Conservation (phyloP, 2,888 invertebrate genomes). For the Sphecodes monilicornis region DNA sequence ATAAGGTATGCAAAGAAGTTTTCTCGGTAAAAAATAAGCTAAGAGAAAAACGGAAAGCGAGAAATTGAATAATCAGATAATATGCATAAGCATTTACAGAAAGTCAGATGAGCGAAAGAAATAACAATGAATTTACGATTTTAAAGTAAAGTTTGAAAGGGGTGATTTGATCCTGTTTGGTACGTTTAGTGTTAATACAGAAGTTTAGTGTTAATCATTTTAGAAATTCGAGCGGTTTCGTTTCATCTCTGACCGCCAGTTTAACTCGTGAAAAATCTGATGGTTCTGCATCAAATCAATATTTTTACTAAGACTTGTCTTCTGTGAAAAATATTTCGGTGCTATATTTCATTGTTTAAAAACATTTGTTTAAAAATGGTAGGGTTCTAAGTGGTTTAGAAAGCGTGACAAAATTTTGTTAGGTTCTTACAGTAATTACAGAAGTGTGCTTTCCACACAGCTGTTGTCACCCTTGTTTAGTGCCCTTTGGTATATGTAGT, state of each 20-base stretch:
- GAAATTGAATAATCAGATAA: too few species aligned
- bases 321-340: background rate
- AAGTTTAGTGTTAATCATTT: too few species aligned
- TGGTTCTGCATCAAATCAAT: background rate
- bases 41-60: too few species aligned
- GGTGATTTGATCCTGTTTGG: too few species aligned
- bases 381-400: background rate
- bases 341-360: background rate
- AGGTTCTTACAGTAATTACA: slow-evolving; percentile 42
- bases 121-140: too few species aligned
- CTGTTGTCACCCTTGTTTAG: slow-evolving; percentile 47
- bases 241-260: background rate
- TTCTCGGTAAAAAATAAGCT: too few species aligned
- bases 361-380: background rate
- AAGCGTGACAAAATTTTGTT: slow-evolving; percentile 15
- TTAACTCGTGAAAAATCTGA: background rate
- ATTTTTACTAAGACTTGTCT: background rate
- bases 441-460: slow-evolving; percentile 37
- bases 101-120: too few species aligned
- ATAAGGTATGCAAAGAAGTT: too few species aligned
- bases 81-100: too few species aligned
- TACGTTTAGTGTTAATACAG: too few species aligned
- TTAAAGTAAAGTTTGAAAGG: too few species aligned
- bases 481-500: slow-evolving; percentile 40
- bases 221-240: background rate